Evolutionary conservation across 2,888 invertebrate species (phyloP).

Genomic region (Trichopoda pennipes): DNA sequence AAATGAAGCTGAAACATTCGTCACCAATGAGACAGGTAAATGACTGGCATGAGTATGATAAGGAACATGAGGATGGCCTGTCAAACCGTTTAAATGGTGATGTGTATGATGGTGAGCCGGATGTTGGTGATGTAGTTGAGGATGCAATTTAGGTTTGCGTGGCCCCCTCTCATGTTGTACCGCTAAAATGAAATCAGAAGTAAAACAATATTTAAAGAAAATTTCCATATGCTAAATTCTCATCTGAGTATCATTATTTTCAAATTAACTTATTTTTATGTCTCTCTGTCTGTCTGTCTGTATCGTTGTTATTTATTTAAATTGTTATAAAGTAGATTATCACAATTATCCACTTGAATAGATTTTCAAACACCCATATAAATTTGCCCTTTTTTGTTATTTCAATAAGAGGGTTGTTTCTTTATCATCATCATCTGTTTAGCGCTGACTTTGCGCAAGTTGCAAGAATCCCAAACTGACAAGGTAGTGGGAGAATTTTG

Average conservation of each 20-base stretch:
- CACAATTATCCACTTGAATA: slow-evolving; percentile 79
- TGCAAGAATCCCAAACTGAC: slow-evolving; percentile 34
- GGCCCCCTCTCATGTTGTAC: slow-evolving; percentile 98
- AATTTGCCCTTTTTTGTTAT: slow-evolving; percentile 42
- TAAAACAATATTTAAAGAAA: neutral
- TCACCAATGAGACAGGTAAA: slow-evolving; percentile 80
- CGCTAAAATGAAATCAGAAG: slow-evolving; percentile 83
- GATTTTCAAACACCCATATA: slow-evolving; percentile 71
- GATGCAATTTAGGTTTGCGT: slow-evolving; percentile 92
- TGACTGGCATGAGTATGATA: slow-evolving; percentile 77
- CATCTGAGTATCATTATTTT: slow-evolving; percentile 64
- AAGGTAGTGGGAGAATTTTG: slow-evolving; percentile 22
- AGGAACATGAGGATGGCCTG: slow-evolving; percentile 73
- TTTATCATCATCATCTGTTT: slow-evolving; percentile 1
- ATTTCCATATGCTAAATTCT: slow-evolving; percentile 62
- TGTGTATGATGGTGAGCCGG: slow-evolving; percentile 76
- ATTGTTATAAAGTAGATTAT: slow-evolving; percentile 80
- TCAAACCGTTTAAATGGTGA: slow-evolving; percentile 72
- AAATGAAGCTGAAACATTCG: slow-evolving; percentile 81
- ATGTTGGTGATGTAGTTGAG: slow-evolving; percentile 80
- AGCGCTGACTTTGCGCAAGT: slow-evolving; percentile 61
- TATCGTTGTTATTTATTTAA: slow-evolving; percentile 76
- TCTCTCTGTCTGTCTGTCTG: neutral
- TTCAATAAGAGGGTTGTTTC: slow-evolving; percentile 43
- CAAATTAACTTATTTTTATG: slow-evolving; percentile 75